phyloP scores from a whole-genome alignment of 1,140 invertebrate species.

The Kradibia gibbosae region DNA sequence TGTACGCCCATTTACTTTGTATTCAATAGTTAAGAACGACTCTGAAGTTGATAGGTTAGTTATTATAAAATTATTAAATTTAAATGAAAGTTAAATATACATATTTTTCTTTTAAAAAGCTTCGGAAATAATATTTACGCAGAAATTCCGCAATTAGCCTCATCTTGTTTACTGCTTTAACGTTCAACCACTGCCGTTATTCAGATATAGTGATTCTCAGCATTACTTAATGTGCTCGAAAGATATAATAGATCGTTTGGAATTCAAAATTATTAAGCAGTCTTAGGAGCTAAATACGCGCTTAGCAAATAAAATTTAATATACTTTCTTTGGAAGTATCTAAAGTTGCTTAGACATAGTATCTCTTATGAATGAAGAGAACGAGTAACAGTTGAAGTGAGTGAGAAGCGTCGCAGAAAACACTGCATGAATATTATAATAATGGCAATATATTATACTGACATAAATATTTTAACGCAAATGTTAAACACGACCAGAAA shows the following conservation, averaged over 20 bases:
- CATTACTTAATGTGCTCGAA: background rate
- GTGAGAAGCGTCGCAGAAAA: background rate
- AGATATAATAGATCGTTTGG: background rate
- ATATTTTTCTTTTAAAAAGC: no score
- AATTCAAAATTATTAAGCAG: background rate
- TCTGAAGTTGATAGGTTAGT: no score
- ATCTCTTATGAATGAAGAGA: background rate
- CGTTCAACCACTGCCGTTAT: no score
- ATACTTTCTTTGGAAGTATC: background rate
- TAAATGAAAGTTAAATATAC: no score
- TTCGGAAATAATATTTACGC: no score
- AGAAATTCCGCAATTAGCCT: no score
- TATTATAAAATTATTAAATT: no score
- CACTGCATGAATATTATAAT: background rate
- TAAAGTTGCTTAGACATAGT: background rate
- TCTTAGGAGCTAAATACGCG: background rate
- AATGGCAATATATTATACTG: background rate
- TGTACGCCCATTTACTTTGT: no score
- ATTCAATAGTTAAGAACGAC: no score
- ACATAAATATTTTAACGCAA: background rate
- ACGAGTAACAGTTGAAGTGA: background rate
- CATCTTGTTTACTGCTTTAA: no score
- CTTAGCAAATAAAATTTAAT: background rate
- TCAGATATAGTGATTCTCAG: no score
- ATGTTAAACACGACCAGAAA: background rate